Conservation (phyloP, 2,113 vertebrate genomes). For the Solea senegalensis region DNA sequence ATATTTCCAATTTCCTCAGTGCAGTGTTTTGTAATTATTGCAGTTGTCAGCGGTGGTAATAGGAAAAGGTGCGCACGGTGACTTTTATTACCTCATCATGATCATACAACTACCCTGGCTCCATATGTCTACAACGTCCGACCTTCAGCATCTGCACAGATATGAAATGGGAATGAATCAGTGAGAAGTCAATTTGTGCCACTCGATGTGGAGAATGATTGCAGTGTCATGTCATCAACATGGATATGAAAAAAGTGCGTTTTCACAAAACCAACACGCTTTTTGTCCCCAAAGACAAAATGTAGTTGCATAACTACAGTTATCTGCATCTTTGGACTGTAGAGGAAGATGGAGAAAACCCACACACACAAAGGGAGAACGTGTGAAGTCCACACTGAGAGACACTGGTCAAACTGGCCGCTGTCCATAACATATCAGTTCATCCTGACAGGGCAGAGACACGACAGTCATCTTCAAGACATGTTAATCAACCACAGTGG, state of each 20-base stretch:
- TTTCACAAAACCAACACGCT: not conserved
- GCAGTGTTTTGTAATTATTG: not conserved
- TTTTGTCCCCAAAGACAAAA: slow-evolving; percentile 3
- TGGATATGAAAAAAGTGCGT: slow-evolving; percentile 1
- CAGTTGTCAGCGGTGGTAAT: not conserved
- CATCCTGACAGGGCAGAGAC: too few species aligned
- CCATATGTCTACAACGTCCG: slow-evolving; percentile 15
- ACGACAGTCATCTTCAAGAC: too few species aligned
- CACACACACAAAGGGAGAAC: too few species aligned
- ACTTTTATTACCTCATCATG: slow-evolving; percentile 26
- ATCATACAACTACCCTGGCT: slow-evolving; percentile 23
- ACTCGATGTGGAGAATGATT: slow-evolving; percentile 26
- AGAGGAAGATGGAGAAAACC: too few species aligned
- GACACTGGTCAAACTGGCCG: too few species aligned
- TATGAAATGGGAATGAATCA: slow-evolving; percentile 33
- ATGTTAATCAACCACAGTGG: too few species aligned
- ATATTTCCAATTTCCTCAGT: not conserved
- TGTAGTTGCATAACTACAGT: not conserved
- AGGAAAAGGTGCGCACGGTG: slow-evolving; percentile 1
- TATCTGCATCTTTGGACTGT: too few species aligned
- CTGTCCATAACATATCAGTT: too few species aligned
- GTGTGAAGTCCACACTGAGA: too few species aligned
- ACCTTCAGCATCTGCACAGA: slow-evolving; percentile 5
- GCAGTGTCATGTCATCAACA: not conserved
- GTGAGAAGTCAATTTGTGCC: slow-evolving; percentile 5